A percentile compares a stretch with the other conserved stretches of the same genome.
These are phyloP conservation scores for Nebria salina DNA, from an alignment of 2,888 invertebrate species.

Conservation along the genomic window DNA sequence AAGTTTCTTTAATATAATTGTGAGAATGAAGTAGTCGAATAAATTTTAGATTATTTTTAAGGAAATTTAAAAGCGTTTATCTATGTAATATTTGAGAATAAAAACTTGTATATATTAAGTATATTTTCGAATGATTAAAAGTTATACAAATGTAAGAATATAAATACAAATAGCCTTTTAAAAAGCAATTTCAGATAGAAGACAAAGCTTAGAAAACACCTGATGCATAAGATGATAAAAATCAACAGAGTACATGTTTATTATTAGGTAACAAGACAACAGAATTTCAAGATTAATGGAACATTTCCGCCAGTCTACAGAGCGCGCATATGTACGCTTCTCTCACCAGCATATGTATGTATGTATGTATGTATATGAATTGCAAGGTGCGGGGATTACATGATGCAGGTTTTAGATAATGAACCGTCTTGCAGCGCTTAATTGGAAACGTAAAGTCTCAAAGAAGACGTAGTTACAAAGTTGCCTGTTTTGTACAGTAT, in stretches of 20 bases:
- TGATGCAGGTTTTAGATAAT: constrained; percentile 18
- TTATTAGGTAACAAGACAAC: constrained; percentile 1
- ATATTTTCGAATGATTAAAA: background rate
- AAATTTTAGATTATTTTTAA: too few relatives aligned
- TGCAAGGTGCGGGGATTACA: constrained; percentile 7
- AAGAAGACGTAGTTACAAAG: constrained; percentile 17
- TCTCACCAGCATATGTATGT: background rate
- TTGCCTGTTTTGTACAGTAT: constrained; percentile 19
- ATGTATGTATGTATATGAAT: background rate
- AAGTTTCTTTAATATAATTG: too few relatives aligned
- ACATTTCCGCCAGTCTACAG: background rate
- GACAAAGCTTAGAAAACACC: background rate
- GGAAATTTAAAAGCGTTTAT: too few relatives aligned
- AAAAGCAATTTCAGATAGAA: background rate
- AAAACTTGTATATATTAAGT: too few relatives aligned
- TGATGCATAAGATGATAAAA: background rate
- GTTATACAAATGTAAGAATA: background rate
- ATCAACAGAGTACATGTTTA: background rate
- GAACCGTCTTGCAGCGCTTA: constrained; percentile 12
- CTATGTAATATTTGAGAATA: too few relatives aligned
- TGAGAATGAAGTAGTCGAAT: too few relatives aligned
- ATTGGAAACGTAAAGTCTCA: constrained; percentile 18
- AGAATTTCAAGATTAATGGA: background rate
- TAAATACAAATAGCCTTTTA: background rate
- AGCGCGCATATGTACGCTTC: background rate